phyloP scores from a whole-genome alignment of 2,113 vertebrate genomes.

The Mixornis gularis region DNA sequence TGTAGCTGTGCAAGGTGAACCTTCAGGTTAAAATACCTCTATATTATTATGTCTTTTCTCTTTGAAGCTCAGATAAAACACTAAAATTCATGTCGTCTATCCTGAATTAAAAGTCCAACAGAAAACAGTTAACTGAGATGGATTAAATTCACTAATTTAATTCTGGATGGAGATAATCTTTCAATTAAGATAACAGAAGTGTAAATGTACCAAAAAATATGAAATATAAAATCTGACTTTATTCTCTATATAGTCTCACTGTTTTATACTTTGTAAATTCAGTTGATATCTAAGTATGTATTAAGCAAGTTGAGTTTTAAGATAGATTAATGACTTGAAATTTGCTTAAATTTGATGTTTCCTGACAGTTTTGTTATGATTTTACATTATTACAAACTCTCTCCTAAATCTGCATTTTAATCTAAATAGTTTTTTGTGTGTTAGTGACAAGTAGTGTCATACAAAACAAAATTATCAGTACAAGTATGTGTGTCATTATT shows the following conservation, averaged over 20 bases:
- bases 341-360: background rate
- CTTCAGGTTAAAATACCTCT: conserved; percentile 3
- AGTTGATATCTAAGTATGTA: background rate
- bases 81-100: background rate
- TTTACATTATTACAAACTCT: background rate
- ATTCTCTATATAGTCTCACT: background rate
- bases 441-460: background rate
- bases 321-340: background rate
- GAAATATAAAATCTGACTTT: background rate
- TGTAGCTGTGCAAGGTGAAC: conserved; percentile 89
- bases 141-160: background rate
- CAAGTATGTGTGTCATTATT: background rate
- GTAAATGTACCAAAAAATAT: background rate
- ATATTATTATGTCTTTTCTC: background rate
- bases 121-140: background rate
- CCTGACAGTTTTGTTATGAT: background rate
- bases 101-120: background rate
- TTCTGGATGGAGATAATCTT: background rate
- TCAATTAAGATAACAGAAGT: background rate
- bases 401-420: background rate
- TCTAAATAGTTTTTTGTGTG: background rate
- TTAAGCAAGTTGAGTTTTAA: background rate
- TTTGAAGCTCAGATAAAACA: background rate
- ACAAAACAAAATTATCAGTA: background rate
- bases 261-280: background rate